phyloP scores from a whole-genome alignment of 2,113 vertebrate species.

The Callionymus lyra region DNA sequence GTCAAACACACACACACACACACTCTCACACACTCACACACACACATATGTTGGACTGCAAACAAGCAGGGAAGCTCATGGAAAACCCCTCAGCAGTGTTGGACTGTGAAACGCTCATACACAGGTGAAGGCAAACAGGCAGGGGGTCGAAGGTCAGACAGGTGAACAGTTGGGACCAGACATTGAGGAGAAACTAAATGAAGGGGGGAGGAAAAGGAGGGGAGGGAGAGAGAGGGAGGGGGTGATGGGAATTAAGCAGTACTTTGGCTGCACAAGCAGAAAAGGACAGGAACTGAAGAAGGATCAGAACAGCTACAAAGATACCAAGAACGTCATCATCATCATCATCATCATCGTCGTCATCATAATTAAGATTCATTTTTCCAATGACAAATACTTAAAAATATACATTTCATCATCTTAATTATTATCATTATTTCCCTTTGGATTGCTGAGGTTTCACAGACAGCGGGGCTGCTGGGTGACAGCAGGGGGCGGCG shows the following conservation, averaged over 20 bases:
- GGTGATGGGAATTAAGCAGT: constrained; percentile 40
- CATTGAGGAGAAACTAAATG: constrained; percentile 33
- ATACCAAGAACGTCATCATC: constrained; percentile 70
- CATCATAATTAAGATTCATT: constrained; percentile 49
- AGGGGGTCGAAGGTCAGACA: constrained; percentile 31
- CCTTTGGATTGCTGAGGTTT: constrained; percentile 72
- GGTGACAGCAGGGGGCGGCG: constrained; percentile 46
- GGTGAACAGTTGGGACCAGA: constrained; percentile 33
- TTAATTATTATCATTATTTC: constrained; percentile 61
- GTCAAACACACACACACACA: constrained; percentile 2
- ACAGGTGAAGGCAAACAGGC: constrained; percentile 20
- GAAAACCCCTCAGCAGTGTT: constrained; percentile 28
- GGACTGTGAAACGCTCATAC: constrained; percentile 7
- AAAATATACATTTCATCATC: constrained; percentile 75
- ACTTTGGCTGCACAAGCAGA: constrained; percentile 64
- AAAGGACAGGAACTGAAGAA: constrained; percentile 61
- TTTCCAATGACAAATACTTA: constrained; percentile 72
- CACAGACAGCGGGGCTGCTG: constrained; percentile 57
- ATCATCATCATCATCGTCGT: constrained; percentile 47
- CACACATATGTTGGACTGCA: constrained; percentile 7
- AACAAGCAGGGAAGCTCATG: constrained; percentile 16
- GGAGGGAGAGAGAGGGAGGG: background rate
- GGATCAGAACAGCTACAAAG: constrained; percentile 68
- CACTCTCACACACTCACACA: constrained; percentile 1
- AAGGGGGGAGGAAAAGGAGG: constrained; percentile 2